These are phyloP conservation scores for Takifugu flavidus DNA, from an alignment of 2,113 vertebrate species.

Conservation along the genomic window DNA sequence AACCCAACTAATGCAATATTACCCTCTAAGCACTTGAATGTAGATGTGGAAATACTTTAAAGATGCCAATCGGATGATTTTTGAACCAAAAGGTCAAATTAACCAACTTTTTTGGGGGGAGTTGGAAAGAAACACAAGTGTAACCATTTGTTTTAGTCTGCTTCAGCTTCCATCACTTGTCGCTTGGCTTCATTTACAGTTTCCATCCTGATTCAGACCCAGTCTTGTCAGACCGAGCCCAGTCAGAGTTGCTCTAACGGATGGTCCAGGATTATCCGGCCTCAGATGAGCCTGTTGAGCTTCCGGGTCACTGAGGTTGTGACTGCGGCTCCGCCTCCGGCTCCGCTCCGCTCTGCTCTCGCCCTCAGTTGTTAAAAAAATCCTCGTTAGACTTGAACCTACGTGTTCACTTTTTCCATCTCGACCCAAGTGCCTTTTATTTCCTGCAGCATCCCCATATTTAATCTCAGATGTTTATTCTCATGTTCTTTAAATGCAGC, in stretches of 20 bases:
- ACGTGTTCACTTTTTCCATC: not conserved
- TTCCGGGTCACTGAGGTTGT: not conserved
- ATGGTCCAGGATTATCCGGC: not conserved
- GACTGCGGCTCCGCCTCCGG: too few relatives aligned
- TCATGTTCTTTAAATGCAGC: too few relatives aligned
- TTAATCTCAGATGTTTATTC: too few relatives aligned
- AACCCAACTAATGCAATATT: constrained; percentile 48
- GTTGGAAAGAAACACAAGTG: constrained; percentile 54
- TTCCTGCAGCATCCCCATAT: not conserved
- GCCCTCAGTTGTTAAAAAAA: too few relatives aligned
- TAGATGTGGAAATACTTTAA: constrained; percentile 41
- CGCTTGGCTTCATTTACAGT: too few relatives aligned
- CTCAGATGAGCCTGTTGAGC: too few relatives aligned
- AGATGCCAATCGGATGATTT: not conserved
- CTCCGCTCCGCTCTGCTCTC: too few relatives aligned
- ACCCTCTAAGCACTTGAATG: constrained; percentile 55
- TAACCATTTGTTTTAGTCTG: constrained; percentile 49
- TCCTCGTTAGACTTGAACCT: not conserved
- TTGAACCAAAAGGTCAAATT: not conserved
- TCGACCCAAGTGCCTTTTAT: not conserved
- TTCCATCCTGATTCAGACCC: too few relatives aligned
- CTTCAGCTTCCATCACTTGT: constrained; percentile 11
- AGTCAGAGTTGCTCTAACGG: constrained; percentile 2
- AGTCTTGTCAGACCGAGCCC: not conserved
- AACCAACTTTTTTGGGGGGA: constrained; percentile 5